phyloP scores from a whole-genome alignment of 2,888 invertebrate genomes.

The Lamellibrachia columna region DNA sequence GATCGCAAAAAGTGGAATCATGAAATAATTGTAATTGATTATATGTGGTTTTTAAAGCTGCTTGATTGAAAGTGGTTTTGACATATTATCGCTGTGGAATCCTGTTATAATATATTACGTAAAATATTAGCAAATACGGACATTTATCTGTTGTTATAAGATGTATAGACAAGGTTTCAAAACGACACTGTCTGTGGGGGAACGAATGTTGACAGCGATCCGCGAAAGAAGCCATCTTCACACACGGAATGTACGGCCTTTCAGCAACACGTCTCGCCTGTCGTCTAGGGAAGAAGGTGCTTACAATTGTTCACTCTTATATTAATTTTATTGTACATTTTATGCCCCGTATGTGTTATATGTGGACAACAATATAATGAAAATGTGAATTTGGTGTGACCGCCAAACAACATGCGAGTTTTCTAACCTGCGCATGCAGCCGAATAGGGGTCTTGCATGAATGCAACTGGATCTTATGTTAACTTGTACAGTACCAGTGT shows the following conservation, averaged over 20 bases:
- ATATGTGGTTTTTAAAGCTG: too few species aligned
- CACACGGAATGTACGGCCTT: background rate
- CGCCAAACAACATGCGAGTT: too few species aligned
- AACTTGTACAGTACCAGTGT: too few species aligned
- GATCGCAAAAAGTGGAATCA: too few species aligned
- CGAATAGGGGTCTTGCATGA: too few species aligned
- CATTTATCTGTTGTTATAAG: background rate
- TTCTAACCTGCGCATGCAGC: too few species aligned
- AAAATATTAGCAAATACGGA: background rate
- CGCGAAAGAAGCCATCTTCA: background rate
- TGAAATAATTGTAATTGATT: too few species aligned
- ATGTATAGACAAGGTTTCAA: constrained; percentile 5
- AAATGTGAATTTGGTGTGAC: too few species aligned
- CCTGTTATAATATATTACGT: background rate
- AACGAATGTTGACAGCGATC: background rate
- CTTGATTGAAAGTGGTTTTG: too few species aligned
- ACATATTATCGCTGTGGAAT: too few species aligned
- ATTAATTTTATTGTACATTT: background rate
- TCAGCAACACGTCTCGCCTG: background rate
- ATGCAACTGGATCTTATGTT: too few species aligned
- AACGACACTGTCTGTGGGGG: background rate
- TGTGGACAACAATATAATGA: too few species aligned
- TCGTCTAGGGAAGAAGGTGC: background rate
- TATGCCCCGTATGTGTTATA: background rate
- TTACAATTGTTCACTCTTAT: background rate